These are phyloP conservation scores for Oreochromis tanganicae DNA, from an alignment of 2,113 vertebrate species.

Conservation along the genomic window DNA sequence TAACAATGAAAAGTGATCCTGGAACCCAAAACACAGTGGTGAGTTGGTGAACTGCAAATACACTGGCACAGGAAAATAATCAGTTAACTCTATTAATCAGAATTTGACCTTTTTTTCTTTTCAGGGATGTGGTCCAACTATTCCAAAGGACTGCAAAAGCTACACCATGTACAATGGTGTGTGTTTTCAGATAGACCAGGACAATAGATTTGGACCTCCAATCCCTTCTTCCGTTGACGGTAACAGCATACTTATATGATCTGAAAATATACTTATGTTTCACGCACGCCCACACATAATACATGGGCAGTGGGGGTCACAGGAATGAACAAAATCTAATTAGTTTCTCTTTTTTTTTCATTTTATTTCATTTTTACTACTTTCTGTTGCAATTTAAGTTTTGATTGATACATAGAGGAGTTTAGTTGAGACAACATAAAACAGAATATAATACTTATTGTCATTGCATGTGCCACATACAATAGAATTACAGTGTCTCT, in stretches of 20 bases:
- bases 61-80: neutral
- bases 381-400: neutral
- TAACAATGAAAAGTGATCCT: neutral
- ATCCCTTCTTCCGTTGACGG: neutral
- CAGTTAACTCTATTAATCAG: neutral
- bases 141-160: neutral
- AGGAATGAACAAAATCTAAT: neutral
- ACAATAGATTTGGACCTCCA: neutral
- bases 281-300: fast-evolving
- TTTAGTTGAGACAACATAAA: neutral
- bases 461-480: neutral
- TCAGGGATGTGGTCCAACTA: neutral
- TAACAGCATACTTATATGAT: neutral
- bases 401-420: neutral
- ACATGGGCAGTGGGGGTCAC: neutral
- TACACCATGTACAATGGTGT: neutral
- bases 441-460: neutral
- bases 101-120: neutral
- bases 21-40: neutral
- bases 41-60: neutral
- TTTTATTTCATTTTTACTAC: too few species aligned
- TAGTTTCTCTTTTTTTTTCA: neutral
- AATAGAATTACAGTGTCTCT: neutral
- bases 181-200: neutral
- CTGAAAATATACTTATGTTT: neutral